These are phyloP conservation scores for Gopherus evgoodei DNA, from an alignment of 2,113 vertebrate species.

Conservation along the genomic window DNA sequence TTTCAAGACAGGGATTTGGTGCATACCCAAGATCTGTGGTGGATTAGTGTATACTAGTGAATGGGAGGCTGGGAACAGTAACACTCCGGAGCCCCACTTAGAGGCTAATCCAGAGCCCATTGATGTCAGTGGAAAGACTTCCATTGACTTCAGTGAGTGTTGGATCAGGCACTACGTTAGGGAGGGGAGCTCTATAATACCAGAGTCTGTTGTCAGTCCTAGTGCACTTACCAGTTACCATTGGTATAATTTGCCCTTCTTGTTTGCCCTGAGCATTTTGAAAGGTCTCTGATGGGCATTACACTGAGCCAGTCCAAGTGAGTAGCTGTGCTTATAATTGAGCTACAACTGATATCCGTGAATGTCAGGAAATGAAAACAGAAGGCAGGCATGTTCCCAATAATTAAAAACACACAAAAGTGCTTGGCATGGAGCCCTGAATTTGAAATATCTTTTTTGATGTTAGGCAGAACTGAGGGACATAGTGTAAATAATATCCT, in stretches of 20 bases:
- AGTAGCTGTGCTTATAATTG: conserved; percentile 17
- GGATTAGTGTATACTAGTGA: not conserved
- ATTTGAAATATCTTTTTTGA: not conserved
- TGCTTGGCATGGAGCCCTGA: conserved; percentile 8
- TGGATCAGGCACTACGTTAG: not conserved
- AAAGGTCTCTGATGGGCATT: not conserved
- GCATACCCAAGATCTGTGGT: not conserved
- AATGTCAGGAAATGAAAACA: conserved; percentile 37
- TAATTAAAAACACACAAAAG: conserved; percentile 18
- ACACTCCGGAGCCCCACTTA: not conserved
- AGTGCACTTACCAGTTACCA: not conserved
- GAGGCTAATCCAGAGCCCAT: not conserved
- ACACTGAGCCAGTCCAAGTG: not conserved
- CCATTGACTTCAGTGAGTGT: not conserved
- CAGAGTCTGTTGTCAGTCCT: not conserved
- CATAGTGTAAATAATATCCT: not conserved
- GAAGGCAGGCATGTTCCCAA: not conserved
- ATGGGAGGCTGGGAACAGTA: not conserved
- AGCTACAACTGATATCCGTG: not conserved
- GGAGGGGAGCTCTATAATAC: not conserved
- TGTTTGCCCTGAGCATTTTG: not conserved
- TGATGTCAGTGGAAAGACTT: not conserved
- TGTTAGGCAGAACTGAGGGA: not conserved
- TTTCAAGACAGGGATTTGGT: not conserved
- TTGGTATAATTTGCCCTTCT: fast-evolving